A percentile compares a stretch with the other conserved stretches of the same genome.
Conservation (phyloP, 2,797 vertebrate species). For the Periparus ater region DNA sequence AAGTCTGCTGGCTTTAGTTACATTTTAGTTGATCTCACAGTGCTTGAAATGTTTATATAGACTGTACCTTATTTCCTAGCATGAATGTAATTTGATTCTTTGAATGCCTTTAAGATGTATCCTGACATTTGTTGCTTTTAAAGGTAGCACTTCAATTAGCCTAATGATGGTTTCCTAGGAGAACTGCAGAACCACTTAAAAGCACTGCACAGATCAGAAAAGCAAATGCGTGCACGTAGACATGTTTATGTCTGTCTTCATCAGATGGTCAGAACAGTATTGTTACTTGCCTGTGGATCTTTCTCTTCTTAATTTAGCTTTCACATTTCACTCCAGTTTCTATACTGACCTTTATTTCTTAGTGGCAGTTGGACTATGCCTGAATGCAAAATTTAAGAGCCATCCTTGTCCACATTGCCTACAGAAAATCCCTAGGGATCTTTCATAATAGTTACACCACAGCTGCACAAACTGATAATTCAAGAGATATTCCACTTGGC, state of each 20-base stretch:
- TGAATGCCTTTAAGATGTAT: background rate
- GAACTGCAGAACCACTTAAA: slow-evolving; percentile 13
- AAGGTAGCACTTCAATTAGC: slow-evolving; percentile 20
- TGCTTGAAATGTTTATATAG: background rate
- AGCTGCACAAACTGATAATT: background rate
- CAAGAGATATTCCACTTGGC: background rate
- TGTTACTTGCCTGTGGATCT: background rate
- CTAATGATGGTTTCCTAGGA: slow-evolving; percentile 52
- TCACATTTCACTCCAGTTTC: background rate
- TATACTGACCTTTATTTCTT: background rate
- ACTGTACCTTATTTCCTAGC: background rate
- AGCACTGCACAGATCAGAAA: background rate
- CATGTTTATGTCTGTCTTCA: background rate
- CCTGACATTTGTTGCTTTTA: slow-evolving; percentile 1
- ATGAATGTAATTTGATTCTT: background rate
- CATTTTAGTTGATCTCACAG: background rate
- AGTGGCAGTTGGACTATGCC: background rate
- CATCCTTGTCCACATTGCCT: background rate
- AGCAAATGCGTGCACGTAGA: background rate
- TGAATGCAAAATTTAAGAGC: background rate
- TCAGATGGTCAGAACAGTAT: background rate
- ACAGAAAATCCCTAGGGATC: background rate
- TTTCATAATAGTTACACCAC: background rate
- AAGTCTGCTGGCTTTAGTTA: background rate
- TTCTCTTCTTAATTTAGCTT: background rate